Evolutionary conservation across 2,113 vertebrate species (phyloP).

Genomic region (Heteronetta atricapilla): DNA sequence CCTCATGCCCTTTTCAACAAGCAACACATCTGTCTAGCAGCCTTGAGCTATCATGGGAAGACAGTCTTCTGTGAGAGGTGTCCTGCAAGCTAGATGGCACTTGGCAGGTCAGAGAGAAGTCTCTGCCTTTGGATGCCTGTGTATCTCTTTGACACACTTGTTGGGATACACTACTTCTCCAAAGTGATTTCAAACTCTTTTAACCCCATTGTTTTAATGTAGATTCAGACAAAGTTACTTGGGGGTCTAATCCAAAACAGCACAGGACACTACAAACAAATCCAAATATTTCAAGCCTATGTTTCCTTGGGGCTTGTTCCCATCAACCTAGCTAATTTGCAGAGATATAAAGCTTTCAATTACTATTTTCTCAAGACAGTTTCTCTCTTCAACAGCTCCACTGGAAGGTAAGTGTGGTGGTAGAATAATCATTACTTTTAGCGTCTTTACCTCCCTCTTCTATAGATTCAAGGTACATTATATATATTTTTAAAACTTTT

Average conservation of each 20-base stretch:
- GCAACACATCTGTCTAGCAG: no score
- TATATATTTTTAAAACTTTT: background rate
- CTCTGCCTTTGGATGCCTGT: background rate
- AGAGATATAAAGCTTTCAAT: background rate
- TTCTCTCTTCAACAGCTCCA: background rate
- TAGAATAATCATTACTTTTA: background rate
- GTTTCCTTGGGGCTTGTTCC: background rate
- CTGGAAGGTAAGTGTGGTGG: background rate
- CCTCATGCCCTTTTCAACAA: background rate
- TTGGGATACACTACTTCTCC: background rate
- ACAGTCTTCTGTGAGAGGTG: background rate
- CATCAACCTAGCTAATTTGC: background rate
- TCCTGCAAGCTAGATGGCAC: background rate
- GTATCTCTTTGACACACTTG: background rate
- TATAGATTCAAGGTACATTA: background rate
- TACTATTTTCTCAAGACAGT: background rate
- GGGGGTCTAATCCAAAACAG: background rate
- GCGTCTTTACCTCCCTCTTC: background rate
- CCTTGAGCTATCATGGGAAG: background rate
- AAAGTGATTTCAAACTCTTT: background rate
- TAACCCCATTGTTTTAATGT: background rate
- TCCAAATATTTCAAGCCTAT: background rate
- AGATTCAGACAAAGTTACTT: background rate
- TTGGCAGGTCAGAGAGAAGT: background rate
- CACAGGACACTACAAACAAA: background rate